These are phyloP conservation scores for Streptopelia turtur DNA, from an alignment of 2,797 vertebrate species.

Conservation along the genomic window DNA sequence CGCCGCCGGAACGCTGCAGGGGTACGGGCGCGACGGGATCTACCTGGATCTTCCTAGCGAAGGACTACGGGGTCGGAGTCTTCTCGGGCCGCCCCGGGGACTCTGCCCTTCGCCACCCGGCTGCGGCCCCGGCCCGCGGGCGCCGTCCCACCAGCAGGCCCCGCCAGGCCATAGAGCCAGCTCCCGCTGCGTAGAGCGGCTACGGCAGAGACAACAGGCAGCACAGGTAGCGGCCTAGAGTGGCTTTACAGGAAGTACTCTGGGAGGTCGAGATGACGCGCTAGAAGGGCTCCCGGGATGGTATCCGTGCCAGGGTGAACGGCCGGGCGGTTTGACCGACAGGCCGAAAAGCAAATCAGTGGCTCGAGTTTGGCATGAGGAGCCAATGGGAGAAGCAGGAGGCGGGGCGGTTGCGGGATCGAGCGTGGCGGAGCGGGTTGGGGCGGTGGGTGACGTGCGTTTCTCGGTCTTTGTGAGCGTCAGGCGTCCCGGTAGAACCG, in stretches of 20 bases:
- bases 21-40: neutral
- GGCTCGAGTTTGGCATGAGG: accelerated
- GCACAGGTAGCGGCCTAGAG: neutral
- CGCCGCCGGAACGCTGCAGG: neutral
- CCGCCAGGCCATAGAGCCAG: neutral
- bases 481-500: accelerated
- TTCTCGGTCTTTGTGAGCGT: accelerated
- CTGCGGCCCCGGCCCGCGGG: neutral
- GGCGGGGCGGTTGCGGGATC: accelerated
- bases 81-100: neutral
- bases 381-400: neutral
- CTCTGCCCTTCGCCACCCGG: too few species aligned
- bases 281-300: accelerated
- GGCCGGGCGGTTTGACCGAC: neutral
- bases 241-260: neutral
- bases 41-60: neutral
- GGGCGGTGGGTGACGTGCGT: accelerated
- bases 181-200: neutral
- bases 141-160: neutral
- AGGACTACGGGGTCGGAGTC: neutral
- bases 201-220: accelerated
- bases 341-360: neutral
- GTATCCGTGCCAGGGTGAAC: accelerated
- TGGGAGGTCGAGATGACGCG: accelerated
- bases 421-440: accelerated